A percentile compares a stretch with the other conserved stretches of the same genome.
Evolutionary conservation across 2,888 invertebrate species (phyloP).

Genomic region (Endotricha flammealis): DNA sequence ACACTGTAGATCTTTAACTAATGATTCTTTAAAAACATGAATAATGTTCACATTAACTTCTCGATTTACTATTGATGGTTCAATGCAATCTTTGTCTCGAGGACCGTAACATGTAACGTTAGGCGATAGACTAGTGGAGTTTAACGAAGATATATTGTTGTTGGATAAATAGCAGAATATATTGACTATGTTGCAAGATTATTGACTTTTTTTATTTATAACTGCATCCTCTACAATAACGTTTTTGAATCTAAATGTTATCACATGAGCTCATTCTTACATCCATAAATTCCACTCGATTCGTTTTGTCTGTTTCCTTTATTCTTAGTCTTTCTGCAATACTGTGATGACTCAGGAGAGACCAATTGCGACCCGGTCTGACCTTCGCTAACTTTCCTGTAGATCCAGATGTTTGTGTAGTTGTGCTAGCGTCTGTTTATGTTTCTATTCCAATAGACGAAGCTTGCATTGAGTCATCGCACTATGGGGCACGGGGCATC

Average conservation of each 20-base stretch:
- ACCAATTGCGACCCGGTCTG: conserved; percentile 37
- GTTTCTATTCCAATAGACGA: conserved; percentile 59
- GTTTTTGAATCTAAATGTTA: conserved; percentile 39
- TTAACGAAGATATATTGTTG: conserved; percentile 45
- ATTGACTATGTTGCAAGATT: conserved; percentile 71
- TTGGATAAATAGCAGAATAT: conserved; percentile 71
- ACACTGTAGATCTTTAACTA: conserved; percentile 66
- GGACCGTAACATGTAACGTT: conserved; percentile 48
- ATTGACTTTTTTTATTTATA: conserved; percentile 66
- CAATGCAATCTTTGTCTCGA: conserved; percentile 76
- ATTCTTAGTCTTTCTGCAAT: conserved; percentile 48
- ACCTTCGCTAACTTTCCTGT: conserved; percentile 20
- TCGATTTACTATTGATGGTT: conserved; percentile 61
- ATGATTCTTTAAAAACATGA: conserved; percentile 51
- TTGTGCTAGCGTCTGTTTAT: conserved; percentile 17
- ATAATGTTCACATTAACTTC: conserved; percentile 56
- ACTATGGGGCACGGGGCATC: conserved; percentile 65
- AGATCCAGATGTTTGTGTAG: conserved; percentile 26
- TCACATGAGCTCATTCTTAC: conserved; percentile 52
- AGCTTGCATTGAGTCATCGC: conserved; percentile 79
- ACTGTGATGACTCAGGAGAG: conserved; percentile 76
- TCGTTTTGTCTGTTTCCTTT: conserved; percentile 37
- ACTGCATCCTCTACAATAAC: conserved; percentile 45
- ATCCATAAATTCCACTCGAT: conserved; percentile 49
- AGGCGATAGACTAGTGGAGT: conserved; percentile 50